These are phyloP conservation scores for Oceanodroma leucorhoa DNA, from an alignment of 2,797 vertebrate species.

Conservation along the genomic window DNA sequence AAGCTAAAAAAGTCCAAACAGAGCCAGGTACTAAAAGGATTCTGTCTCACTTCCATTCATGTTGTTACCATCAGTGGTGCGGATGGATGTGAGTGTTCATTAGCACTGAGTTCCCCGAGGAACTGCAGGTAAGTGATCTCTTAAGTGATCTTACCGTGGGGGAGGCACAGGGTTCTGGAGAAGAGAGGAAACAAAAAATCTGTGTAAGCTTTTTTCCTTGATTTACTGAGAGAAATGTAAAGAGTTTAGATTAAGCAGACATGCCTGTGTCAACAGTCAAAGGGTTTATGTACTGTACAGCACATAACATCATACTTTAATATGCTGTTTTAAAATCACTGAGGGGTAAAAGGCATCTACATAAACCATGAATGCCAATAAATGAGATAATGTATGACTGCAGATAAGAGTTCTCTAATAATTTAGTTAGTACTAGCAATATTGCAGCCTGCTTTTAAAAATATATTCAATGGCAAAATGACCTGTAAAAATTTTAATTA, in stretches of 20 bases:
- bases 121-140: background rate
- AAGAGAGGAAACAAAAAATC: conserved; percentile 29
- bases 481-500: background rate
- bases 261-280: background rate
- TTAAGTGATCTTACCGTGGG: conserved; percentile 67
- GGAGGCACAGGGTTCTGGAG: conserved; percentile 67
- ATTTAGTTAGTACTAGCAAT: background rate
- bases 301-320: background rate
- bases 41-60: background rate
- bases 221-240: background rate
- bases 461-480: background rate
- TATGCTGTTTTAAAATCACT: background rate
- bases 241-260: background rate
- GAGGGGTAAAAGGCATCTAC: background rate
- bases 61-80: background rate
- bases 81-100: background rate
- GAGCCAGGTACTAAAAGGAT: background rate
- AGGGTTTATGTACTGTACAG: background rate
- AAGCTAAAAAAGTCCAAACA: background rate
- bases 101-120: background rate
- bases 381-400: background rate
- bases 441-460: background rate
- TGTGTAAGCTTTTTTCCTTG: background rate
- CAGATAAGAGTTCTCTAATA: background rate
- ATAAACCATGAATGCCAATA: background rate